phyloP scores from a whole-genome alignment of 2,888 invertebrate species.

The Phortica okadai region DNA sequence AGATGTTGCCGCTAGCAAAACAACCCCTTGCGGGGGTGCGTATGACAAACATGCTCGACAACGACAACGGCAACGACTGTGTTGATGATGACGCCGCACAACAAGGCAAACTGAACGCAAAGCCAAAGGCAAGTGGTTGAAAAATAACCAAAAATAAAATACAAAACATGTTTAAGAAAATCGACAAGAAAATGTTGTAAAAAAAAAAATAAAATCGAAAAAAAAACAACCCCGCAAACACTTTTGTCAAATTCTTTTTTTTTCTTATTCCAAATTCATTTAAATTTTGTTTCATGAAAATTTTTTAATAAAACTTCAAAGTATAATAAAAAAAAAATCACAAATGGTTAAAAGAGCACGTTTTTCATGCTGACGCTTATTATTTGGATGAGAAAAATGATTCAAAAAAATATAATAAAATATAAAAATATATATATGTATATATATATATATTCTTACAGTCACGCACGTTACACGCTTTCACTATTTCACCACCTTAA shows the following conservation, averaged over 20 bases:
- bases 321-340: no score
- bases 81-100: background rate
- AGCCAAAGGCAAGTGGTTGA: conserved; percentile 20
- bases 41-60: background rate
- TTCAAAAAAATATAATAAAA: background rate
- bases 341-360: no score
- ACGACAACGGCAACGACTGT: background rate
- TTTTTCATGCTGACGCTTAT: no score
- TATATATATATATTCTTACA: background rate
- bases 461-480: background rate
- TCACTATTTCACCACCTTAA: background rate
- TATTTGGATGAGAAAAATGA: background rate
- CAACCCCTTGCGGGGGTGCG: background rate
- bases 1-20: background rate
- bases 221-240: conserved; percentile 19
- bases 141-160: background rate
- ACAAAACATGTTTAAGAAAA: background rate
- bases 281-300: no score
- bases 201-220: conserved; percentile 4
- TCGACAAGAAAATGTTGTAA: background rate
- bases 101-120: background rate
- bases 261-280: no score
- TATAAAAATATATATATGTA: background rate
- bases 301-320: no score
- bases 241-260: no score